These are phyloP conservation scores for Catharus minimus DNA, from an alignment of 2,113 vertebrate species.

Conservation along the genomic window DNA sequence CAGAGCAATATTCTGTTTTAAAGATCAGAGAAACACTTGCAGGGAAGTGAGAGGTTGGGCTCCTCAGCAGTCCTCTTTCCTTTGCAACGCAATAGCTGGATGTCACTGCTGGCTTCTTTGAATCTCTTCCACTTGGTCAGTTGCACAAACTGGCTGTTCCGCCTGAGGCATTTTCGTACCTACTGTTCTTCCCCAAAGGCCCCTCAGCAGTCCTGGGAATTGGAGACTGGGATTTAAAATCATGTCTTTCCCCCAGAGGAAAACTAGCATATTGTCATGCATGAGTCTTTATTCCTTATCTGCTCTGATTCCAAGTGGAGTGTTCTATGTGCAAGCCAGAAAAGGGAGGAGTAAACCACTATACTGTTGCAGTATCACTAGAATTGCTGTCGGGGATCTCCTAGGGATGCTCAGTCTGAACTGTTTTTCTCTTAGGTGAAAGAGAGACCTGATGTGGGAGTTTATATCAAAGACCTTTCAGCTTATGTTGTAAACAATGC, in stretches of 20 bases:
- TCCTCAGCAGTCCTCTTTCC: not conserved
- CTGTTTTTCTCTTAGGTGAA: conserved; percentile 85
- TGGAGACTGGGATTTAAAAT: not conserved
- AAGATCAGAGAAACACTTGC: not conserved
- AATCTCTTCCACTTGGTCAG: not conserved
- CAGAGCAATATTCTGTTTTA: not conserved
- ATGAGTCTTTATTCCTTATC: not conserved
- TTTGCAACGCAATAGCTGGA: not conserved
- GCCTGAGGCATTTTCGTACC: not conserved
- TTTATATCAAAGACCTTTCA: conserved; percentile 98
- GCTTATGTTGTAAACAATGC: conserved; percentile 98
- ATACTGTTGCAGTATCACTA: not conserved
- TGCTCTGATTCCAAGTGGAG: not conserved
- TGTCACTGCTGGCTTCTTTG: not conserved
- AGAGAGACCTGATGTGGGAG: conserved; percentile 96
- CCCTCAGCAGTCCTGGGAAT: not conserved
- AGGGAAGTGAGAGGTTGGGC: not conserved
- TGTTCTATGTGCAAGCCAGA: not conserved
- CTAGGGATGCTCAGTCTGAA: not conserved
- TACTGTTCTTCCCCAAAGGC: not conserved
- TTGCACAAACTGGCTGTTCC: not conserved
- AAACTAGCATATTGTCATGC: not conserved
- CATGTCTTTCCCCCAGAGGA: not conserved
- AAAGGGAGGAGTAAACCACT: not conserved
- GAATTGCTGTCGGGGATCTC: not conserved